Conservation (phyloP, 2,888 invertebrate genomes). For the Aquatica leii region DNA sequence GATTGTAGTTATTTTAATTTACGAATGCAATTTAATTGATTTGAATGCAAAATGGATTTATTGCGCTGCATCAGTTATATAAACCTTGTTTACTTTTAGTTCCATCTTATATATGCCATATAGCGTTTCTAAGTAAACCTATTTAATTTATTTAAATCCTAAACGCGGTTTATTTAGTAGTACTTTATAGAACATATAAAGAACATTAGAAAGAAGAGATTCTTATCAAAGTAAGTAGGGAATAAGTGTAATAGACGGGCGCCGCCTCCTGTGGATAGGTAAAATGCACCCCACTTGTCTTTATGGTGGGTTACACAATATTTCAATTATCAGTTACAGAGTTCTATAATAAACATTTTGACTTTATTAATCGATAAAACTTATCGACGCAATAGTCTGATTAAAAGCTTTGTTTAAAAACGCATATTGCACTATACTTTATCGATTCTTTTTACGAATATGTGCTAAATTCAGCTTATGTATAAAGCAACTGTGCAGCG, state of each 20-base stretch:
- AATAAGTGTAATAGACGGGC: conserved; percentile 36
- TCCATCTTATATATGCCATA: too few relatives aligned
- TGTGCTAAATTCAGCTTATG: conserved; percentile 32
- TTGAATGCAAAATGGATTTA: too few relatives aligned
- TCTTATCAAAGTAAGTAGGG: conserved; percentile 24
- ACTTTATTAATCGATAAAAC: conserved; percentile 19
- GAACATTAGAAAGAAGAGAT: conserved; percentile 12
- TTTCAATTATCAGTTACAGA: conserved; percentile 60
- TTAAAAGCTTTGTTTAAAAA: neutral
- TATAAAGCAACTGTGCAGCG: conserved; percentile 20
- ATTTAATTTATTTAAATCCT: too few relatives aligned
- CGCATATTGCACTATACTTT: neutral
- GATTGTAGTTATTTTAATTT: too few relatives aligned
- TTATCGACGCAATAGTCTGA: neutral
- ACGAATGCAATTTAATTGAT: too few relatives aligned
- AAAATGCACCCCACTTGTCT: conserved; percentile 58
- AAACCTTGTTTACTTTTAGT: too few relatives aligned
- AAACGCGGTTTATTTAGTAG: neutral
- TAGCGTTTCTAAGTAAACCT: too few relatives aligned
- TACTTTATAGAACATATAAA: conserved; percentile 10
- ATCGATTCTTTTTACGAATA: neutral
- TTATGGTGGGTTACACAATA: conserved; percentile 59
- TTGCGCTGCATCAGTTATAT: too few relatives aligned
- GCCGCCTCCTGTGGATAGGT: conserved; percentile 52
- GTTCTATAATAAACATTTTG: conserved; percentile 51